Conservation (phyloP, 2,113 vertebrate genomes). For the Chiloscyllium plagiosum region DNA sequence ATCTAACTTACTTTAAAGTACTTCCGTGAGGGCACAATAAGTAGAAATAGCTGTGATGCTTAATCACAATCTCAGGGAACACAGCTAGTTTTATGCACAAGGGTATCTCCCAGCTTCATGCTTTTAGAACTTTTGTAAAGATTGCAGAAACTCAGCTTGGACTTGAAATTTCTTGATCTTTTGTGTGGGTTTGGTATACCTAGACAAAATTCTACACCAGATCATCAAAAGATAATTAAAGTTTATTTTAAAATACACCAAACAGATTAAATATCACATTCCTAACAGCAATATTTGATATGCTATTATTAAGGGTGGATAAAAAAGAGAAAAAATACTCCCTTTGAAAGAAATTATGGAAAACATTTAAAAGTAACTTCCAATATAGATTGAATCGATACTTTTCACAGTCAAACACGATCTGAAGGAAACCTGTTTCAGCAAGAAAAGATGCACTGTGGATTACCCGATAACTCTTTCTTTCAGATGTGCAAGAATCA, state of each 20-base stretch:
- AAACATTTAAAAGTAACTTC: background rate
- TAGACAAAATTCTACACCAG: too few species aligned
- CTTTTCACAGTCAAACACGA: background rate
- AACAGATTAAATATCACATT: background rate
- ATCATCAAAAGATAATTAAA: too few species aligned
- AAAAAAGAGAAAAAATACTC: too few species aligned
- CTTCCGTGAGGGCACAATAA: background rate
- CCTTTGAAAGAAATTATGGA: background rate
- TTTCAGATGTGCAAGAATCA: too few species aligned
- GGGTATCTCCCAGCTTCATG: background rate
- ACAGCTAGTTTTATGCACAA: background rate
- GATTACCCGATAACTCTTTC: too few species aligned
- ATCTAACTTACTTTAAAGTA: background rate
- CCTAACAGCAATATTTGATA: background rate
- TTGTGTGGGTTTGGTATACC: too few species aligned
- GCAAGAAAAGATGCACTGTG: background rate
- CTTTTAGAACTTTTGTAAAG: background rate
- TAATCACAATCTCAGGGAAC: background rate
- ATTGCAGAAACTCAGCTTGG: background rate
- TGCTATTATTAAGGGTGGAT: background rate
- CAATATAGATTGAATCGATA: background rate
- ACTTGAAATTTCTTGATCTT: background rate
- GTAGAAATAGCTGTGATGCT: background rate
- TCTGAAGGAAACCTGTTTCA: background rate
- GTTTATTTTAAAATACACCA: background rate